A percentile compares a stretch with the other conserved stretches of the same genome.
phyloP scores from a whole-genome alignment of 2,888 invertebrate species.

The Neuroscelio doddi region DNA sequence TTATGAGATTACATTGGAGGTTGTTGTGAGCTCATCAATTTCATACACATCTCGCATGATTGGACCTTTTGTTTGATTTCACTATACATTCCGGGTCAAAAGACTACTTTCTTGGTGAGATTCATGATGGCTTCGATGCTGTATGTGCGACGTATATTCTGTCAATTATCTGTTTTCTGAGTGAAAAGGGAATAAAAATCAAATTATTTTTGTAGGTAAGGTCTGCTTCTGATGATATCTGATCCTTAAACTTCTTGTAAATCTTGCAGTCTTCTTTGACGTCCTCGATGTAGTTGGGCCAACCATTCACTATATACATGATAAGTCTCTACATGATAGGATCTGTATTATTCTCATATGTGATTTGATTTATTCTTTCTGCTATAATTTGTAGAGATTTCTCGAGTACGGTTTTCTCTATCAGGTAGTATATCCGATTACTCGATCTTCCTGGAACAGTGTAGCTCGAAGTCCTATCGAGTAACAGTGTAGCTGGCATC shows the following conservation, averaged over 20 bases:
- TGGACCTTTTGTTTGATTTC: conserved; percentile 24
- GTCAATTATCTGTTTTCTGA: conserved; percentile 24
- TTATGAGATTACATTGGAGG: conserved; percentile 23
- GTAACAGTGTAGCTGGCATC: too few relatives aligned
- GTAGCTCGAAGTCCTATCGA: too few relatives aligned
- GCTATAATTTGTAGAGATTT: too few relatives aligned
- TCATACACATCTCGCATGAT: conserved; percentile 23
- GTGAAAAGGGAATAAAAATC: conserved; percentile 18
- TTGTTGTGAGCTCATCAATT: conserved; percentile 12
- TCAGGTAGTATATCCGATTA: too few relatives aligned
- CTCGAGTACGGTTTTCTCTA: too few relatives aligned
- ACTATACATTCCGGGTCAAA: conserved; percentile 32
- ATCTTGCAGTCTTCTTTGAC: conserved; percentile 8
- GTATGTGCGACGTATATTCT: conserved; percentile 29
- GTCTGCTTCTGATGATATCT: conserved; percentile 14
- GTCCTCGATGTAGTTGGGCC: conserved; percentile 44
- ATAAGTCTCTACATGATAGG: conserved; percentile 36
- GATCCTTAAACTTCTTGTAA: conserved; percentile 25
- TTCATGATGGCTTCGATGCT: conserved; percentile 36
- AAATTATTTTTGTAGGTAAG: conserved; percentile 21
- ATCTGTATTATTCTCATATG: too few relatives aligned
- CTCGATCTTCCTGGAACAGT: too few relatives aligned
- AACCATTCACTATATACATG: conserved; percentile 41
- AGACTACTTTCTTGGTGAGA: conserved; percentile 28
- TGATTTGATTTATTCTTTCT: too few relatives aligned